phyloP scores from a whole-genome alignment of 1,140 invertebrate genomes.

The Drosophila micromelanica region DNA sequence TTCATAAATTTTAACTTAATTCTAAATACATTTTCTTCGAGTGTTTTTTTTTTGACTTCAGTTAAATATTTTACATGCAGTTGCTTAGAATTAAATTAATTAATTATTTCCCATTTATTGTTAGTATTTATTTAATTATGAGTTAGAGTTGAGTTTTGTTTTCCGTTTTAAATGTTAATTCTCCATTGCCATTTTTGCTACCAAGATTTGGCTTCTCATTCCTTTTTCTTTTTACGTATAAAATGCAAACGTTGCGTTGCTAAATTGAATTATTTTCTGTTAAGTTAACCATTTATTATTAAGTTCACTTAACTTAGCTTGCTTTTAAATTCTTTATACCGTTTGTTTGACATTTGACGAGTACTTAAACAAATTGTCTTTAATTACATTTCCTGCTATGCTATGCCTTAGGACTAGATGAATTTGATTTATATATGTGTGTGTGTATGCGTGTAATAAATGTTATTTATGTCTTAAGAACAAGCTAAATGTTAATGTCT shows the following conservation, averaged over 20 bases:
- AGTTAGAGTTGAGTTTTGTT: conserved; percentile 29
- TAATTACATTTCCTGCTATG: conserved; percentile 72
- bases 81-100: conserved; percentile 62
- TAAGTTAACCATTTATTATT: conserved; percentile 60
- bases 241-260: conserved; percentile 72
- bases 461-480: conserved; percentile 54
- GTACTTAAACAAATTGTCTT: conserved; percentile 36
- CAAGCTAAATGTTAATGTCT: conserved; percentile 60
- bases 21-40: conserved; percentile 54
- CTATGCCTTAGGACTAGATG: conserved; percentile 68
- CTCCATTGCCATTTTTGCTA: conserved; percentile 17
- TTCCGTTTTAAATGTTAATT: conserved; percentile 17
- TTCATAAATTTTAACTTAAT: conserved; percentile 71
- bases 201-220: conserved; percentile 7
- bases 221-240: conserved; percentile 62
- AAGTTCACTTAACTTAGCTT: conserved; percentile 60
- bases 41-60: conserved; percentile 31
- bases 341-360: conserved; percentile 23
- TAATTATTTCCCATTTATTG: conserved; percentile 55
- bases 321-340: conserved; percentile 68
- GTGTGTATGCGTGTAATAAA: conserved; percentile 54
- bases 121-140: conserved; percentile 40
- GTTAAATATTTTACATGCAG: conserved; percentile 81
- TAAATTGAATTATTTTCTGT: conserved; percentile 71
- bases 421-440: conserved; percentile 59